Evolutionary conservation across 2,113 vertebrate genomes (phyloP).

Genomic region (Haemorhous mexicanus): DNA sequence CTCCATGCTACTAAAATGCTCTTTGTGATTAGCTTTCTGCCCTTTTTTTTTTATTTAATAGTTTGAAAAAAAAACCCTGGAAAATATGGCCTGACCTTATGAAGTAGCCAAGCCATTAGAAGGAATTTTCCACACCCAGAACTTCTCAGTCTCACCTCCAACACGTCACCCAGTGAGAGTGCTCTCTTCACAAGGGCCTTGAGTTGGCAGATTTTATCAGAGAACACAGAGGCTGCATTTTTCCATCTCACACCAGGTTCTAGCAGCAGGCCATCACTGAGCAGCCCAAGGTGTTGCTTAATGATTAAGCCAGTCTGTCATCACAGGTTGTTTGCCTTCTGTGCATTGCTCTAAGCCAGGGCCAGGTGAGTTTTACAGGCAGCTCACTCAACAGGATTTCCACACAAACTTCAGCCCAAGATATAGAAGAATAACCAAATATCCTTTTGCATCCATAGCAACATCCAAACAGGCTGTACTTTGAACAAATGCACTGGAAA

Average conservation of each 20-base stretch:
- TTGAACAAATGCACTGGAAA: neutral
- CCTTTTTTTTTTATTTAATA: neutral
- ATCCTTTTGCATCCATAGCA: neutral
- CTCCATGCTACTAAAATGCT: neutral
- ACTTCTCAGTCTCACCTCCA: neutral
- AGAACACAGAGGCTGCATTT: neutral
- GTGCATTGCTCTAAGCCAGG: neutral
- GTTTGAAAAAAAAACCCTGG: neutral
- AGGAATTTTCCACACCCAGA: neutral
- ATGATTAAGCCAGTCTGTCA: slow-evolving; percentile 17
- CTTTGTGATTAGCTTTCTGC: neutral
- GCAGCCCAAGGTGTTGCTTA: neutral
- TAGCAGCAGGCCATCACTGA: neutral
- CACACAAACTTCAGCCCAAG: neutral
- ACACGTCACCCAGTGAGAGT: neutral
- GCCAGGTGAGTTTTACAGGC: neutral
- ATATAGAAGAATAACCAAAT: neutral
- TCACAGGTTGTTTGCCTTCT: neutral
- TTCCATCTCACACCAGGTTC: neutral
- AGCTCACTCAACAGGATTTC: neutral
- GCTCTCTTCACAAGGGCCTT: neutral
- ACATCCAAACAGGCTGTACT: neutral
- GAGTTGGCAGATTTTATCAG: neutral
- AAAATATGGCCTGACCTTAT: neutral
- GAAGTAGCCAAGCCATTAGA: neutral